Conservation (phyloP, 2,888 invertebrate species). For the Drosophila rubida region DNA sequence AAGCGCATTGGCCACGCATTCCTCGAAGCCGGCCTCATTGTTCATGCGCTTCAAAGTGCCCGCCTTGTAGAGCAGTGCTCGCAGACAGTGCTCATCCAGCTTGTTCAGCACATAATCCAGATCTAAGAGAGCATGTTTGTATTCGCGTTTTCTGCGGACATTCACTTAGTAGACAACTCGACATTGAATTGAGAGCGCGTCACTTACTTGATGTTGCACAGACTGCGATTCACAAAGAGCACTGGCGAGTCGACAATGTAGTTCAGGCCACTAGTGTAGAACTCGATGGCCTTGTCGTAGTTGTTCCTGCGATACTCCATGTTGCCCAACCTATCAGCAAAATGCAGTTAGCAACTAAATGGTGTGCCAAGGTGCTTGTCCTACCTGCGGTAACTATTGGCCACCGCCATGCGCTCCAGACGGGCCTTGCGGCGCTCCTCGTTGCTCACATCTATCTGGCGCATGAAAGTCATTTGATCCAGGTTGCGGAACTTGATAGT, state of each 20-base stretch:
- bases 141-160: slow-evolving; percentile 47
- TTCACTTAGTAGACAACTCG: too few species aligned
- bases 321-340: slow-evolving; percentile 36
- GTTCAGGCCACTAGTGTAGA: slow-evolving; percentile 43
- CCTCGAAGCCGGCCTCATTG: slow-evolving; percentile 44
- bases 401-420: slow-evolving; percentile 31
- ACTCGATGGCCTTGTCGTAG: slow-evolving; percentile 47
- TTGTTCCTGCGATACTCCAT: slow-evolving; percentile 39
- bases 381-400: slow-evolving; percentile 56
- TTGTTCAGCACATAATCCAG: slow-evolving; percentile 44
- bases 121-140: slow-evolving; percentile 47
- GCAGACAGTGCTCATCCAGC: slow-evolving; percentile 37
- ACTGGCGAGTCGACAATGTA: slow-evolving; percentile 53
- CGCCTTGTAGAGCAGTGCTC: slow-evolving; percentile 63
- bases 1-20: slow-evolving; percentile 30
- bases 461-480: slow-evolving; percentile 45
- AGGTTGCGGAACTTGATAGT: background rate
- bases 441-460: slow-evolving; percentile 38
- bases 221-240: slow-evolving; percentile 44
- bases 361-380: too few species aligned
- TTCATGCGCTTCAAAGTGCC: slow-evolving; percentile 48
- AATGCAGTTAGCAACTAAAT: too few species aligned
- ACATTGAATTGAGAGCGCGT: too few species aligned
- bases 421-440: slow-evolving; percentile 19
- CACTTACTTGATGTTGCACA: slow-evolving; percentile 51